A percentile compares a stretch with the other conserved stretches of the same genome.
phyloP scores from a whole-genome alignment of 37 sponge, comb jelly and placozoan genomes.

The Ianthella basta region DNA sequence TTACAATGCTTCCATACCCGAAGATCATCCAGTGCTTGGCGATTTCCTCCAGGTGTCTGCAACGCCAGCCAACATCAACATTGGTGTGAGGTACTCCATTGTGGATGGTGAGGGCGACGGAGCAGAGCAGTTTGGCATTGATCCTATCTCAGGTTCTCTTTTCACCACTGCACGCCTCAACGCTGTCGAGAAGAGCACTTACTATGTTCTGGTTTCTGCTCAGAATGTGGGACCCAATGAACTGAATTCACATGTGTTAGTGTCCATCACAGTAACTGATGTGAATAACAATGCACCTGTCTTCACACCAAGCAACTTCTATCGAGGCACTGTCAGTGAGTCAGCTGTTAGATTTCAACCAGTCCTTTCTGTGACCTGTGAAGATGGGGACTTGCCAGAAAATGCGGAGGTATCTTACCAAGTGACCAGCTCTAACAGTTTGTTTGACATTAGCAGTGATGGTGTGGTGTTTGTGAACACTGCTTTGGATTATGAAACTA shows the following conservation, averaged over 20 bases:
- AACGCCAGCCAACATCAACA: conserved; percentile 42
- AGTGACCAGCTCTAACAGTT: neutral
- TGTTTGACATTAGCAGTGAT: conserved; percentile 46
- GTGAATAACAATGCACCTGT: conserved; percentile 66
- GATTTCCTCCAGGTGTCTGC: conserved; percentile 47
- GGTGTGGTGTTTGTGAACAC: conserved; percentile 44
- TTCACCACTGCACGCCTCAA: conserved; percentile 32
- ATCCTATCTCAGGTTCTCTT: conserved; percentile 53
- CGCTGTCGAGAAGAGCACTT: conserved; percentile 15
- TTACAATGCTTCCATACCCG: conserved; percentile 50
- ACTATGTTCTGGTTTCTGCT: conserved; percentile 51
- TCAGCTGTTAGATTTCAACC: neutral
- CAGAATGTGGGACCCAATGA: conserved; percentile 35
- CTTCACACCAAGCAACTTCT: conserved; percentile 35
- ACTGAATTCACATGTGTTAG: conserved; percentile 43
- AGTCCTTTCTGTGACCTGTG: conserved; percentile 48
- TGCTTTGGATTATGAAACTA: conserved; percentile 49
- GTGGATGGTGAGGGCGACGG: conserved; percentile 63
- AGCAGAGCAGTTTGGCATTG: conserved; percentile 42
- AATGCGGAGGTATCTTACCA: conserved; percentile 46
- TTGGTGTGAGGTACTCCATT: conserved; percentile 55
- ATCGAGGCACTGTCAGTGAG: conserved; percentile 46
- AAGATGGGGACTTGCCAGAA: conserved; percentile 47
- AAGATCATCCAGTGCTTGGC: conserved; percentile 22
- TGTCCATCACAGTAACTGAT: conserved; percentile 48